Conservation (phyloP, 2,797 vertebrate genomes). For the Loriculus beryllinus region DNA sequence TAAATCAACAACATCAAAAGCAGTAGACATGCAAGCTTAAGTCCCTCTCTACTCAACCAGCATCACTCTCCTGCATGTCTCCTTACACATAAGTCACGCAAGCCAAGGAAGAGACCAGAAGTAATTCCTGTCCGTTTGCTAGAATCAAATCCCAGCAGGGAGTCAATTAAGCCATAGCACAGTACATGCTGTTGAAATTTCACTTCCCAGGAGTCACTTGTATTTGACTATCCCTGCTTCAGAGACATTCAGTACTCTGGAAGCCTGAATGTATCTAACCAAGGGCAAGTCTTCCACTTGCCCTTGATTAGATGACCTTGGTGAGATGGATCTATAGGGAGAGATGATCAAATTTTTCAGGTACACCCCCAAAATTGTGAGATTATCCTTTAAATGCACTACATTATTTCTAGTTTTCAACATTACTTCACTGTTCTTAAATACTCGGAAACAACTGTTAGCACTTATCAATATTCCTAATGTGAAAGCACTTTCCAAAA, state of each 20-base stretch:
- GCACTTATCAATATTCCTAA: neutral
- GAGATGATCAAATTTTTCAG: neutral
- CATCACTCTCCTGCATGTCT: neutral
- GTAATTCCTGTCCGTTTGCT: neutral
- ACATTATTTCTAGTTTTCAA: neutral
- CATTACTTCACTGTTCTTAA: neutral
- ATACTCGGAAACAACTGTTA: neutral
- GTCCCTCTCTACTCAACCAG: neutral
- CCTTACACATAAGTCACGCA: rapidly evolving
- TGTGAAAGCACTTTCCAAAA: neutral
- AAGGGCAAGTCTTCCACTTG: neutral
- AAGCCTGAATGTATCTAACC: neutral
- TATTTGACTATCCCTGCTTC: neutral
- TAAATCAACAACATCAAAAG: neutral
- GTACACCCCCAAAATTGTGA: rapidly evolving
- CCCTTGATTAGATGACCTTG: neutral
- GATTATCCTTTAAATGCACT: neutral
- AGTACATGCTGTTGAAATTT: neutral
- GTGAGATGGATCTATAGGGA: neutral
- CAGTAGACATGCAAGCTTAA: neutral
- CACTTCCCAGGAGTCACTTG: neutral
- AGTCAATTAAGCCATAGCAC: neutral
- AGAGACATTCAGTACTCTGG: neutral
- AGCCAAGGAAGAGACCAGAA: neutral
- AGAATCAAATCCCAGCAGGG: neutral